These are phyloP conservation scores for Sarcophaga subvicina DNA, from an alignment of 2,888 invertebrate species.

Conservation along the genomic window DNA sequence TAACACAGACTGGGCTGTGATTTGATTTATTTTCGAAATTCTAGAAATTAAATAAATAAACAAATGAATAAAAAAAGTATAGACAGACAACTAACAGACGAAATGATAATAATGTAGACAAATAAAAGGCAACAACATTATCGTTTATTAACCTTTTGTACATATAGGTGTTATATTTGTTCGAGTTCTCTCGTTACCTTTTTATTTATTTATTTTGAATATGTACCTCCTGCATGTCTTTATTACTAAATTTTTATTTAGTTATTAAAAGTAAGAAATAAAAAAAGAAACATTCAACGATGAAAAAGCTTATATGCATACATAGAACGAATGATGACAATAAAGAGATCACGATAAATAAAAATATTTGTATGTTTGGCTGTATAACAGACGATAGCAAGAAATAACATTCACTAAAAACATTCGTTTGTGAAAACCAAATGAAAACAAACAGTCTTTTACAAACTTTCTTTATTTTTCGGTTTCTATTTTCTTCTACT, in stretches of 20 bases:
- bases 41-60: background rate
- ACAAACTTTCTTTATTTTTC: no score
- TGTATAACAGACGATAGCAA: background rate
- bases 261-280: no score
- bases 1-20: no score
- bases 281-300: no score
- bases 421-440: no score
- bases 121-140: constrained; percentile 25
- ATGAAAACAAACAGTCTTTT: no score
- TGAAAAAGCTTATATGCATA: no score
- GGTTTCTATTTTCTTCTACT: background rate
- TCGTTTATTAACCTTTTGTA: constrained; percentile 46
- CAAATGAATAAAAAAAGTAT: background rate
- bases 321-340: no score
- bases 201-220: background rate
- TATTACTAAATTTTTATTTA: no score
- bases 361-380: background rate
- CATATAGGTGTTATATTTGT: background rate
- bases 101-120: background rate
- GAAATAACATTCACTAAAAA: no score
- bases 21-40: no score
- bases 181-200: background rate
- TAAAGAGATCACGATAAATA: background rate
- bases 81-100: background rate
- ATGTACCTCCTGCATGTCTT: background rate